Evolutionary conservation across 1,140 invertebrate genomes (phyloP).

Genomic region (Planococcus citri): DNA sequence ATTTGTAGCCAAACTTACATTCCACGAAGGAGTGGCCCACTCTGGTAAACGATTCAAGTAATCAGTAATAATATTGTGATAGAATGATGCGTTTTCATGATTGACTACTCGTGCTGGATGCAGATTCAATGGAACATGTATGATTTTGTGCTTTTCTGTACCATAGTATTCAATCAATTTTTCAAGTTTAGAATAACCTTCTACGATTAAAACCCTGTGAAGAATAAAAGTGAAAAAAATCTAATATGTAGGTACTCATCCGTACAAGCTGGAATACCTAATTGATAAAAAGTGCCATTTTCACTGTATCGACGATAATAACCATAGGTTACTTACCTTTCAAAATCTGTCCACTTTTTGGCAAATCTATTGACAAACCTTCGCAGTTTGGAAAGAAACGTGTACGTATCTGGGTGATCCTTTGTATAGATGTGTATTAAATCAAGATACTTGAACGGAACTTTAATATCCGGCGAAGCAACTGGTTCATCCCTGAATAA

Average conservation of each 20-base stretch:
- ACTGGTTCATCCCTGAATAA: conserved; percentile 33
- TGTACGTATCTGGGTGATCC: conserved; percentile 44
- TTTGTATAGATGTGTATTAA: conserved; percentile 48
- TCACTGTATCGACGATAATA: too few species aligned
- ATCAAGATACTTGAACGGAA: conserved; percentile 36
- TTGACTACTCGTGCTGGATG: neutral
- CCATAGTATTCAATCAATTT: neutral
- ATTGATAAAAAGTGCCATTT: too few species aligned
- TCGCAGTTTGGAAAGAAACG: conserved; percentile 49
- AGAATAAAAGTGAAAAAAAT: neutral
- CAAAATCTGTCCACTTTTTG: neutral
- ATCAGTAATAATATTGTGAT: neutral
- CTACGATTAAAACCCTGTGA: neutral
- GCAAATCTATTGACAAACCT: conserved; percentile 45
- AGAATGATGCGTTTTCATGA: neutral
- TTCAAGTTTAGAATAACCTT: neutral
- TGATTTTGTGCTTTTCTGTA: neutral
- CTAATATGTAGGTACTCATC: neutral
- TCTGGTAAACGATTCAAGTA: neutral
- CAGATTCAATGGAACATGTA: neutral
- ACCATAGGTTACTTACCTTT: neutral
- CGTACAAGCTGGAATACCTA: too few species aligned
- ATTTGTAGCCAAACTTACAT: too few species aligned
- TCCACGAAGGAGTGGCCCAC: neutral
- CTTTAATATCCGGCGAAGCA: conserved; percentile 21